These are phyloP conservation scores for Boleophthalmus pectinirostris DNA, from an alignment of 2,113 vertebrate species.

Conservation along the genomic window DNA sequence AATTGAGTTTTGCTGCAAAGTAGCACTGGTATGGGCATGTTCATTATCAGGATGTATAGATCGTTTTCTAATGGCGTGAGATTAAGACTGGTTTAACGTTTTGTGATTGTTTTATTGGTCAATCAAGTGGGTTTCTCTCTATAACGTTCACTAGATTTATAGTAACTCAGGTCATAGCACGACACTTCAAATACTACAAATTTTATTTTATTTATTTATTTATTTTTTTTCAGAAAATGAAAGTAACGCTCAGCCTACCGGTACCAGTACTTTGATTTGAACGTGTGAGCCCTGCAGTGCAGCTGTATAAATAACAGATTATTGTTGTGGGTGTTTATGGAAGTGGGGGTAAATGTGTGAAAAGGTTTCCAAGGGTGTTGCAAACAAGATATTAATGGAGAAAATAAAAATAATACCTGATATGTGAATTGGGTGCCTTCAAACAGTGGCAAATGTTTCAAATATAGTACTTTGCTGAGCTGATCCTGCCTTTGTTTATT, in stretches of 20 bases:
- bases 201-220: too few relatives aligned
- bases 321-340: background rate
- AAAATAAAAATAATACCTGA: background rate
- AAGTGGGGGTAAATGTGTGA: background rate
- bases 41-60: background rate
- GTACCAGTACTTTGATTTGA: background rate
- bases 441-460: background rate
- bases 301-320: background rate
- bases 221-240: background rate
- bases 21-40: background rate
- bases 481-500: background rate
- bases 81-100: too few relatives aligned
- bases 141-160: too few relatives aligned
- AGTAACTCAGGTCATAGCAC: background rate
- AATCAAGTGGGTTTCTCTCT: too few relatives aligned
- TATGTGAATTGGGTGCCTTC: background rate
- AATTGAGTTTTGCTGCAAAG: background rate
- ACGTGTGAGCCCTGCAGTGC: background rate
- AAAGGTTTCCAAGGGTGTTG: background rate
- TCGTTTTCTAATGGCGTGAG: too few relatives aligned
- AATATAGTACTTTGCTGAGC: too few relatives aligned
- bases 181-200: too few relatives aligned
- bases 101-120: too few relatives aligned
- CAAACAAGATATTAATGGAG: background rate
- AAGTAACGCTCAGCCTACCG: background rate